Base-by-base conservation (phyloP, 2,888 invertebrate species). In the Pristionchus fissidentatus region DNA sequence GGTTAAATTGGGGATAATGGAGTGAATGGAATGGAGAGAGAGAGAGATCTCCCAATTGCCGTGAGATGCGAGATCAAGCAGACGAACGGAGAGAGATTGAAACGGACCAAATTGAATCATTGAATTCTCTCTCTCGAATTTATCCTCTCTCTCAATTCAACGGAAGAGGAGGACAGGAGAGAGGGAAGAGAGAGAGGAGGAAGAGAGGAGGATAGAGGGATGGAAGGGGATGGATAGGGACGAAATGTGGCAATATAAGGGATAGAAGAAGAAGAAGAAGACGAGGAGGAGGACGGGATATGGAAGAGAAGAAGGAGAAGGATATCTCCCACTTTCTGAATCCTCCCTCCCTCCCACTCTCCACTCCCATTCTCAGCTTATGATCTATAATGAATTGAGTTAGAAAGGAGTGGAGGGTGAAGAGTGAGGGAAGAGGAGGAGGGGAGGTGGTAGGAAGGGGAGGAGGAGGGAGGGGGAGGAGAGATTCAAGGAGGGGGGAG, bases 391-490 rank as follows among this genome's bases (percentile, higher is more conserved):
- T 62, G 70, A 43, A 70, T 70, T 41, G 70, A 70, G 70, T 41
- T 70, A 70, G 70, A 70, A 70, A 70, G 70, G 70, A 70, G 70
- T 41, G 70, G 70, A n/a, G 66, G 43, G 41, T 38, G 70, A 70
- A 43, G 70, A 43, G 70, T n/a, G 70, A 41, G 43, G 41, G 70
- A 43, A 32, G 43, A 22, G 19, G 22, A 38, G 22, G 38, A 29
- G 41, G 22, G 22, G 41, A 22, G 22, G 66, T 5, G 66, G 8
- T 38, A 26, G 41, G 43, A 26, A 22, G 38, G 35, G 38, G 35
- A 19, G 19, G 29, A 32, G 62, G 22, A 13, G 38, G 66, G 35
- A 22, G 38, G 19, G 62, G 62, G 35, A 32, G 35, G 29, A 66
- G 70, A 70, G 70, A 70, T 70, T 41, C n/a, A 70, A 43, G 70